Conservation (phyloP, 2,797 vertebrate genomes). For the Pangasius macronema region DNA sequence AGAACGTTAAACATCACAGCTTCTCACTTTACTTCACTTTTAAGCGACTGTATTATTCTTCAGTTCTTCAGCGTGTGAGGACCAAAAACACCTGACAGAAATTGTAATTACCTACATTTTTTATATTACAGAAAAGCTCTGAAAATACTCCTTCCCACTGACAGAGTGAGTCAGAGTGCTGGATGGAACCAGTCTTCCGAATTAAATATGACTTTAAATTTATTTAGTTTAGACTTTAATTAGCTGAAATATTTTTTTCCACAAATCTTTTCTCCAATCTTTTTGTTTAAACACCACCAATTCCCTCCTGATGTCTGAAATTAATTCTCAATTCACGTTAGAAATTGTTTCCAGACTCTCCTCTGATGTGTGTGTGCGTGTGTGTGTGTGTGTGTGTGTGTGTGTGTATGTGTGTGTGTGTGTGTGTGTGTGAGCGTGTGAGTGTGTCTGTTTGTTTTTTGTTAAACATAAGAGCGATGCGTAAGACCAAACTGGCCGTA, state of each 20-base stretch:
- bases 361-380: neutral
- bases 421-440: neutral
- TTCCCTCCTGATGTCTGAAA: neutral
- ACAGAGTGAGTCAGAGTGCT: neutral
- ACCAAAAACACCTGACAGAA: neutral
- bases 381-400: conserved; percentile 8
- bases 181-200: neutral
- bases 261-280: neutral
- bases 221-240: too few species aligned
- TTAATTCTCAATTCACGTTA: neutral
- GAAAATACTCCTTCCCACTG: neutral
- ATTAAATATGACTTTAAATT: neutral
- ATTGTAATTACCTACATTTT: neutral
- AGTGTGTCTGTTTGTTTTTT: too few species aligned
- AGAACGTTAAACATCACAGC: neutral
- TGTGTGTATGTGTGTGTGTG: too few species aligned
- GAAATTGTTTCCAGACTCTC: neutral
- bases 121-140: neutral
- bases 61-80: neutral
- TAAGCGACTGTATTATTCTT: neutral
- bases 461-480: neutral
- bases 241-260: neutral
- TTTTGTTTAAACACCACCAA: neutral
- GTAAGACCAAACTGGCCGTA: conserved; percentile 15
- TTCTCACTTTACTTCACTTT: neutral